Conservation (phyloP, 2,888 invertebrate genomes). For the Nomada lathburiana region DNA sequence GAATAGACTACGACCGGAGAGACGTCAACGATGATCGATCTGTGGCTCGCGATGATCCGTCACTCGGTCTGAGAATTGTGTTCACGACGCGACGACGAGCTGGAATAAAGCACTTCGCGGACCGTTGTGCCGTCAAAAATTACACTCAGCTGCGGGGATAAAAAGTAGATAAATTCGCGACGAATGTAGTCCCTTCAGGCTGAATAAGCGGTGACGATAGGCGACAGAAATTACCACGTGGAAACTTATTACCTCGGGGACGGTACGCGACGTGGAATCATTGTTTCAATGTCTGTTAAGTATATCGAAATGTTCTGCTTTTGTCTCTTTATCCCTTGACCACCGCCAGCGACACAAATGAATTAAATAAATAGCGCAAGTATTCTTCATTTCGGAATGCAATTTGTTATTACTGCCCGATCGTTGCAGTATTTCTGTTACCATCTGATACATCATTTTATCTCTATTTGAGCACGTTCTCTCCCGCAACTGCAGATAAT, state of each 20-base stretch:
- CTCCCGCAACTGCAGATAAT: too few species aligned
- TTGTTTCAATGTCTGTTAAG: slow-evolving; percentile 37
- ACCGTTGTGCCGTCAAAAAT: slow-evolving; percentile 5
- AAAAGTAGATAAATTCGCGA: slow-evolving; percentile 30
- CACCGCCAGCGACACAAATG: too few species aligned
- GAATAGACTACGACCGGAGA: slow-evolving; percentile 10
- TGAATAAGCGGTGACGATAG: too few species aligned
- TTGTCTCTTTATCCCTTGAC: background rate
- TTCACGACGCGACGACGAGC: slow-evolving; percentile 15
- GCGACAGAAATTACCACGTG: slow-evolving; percentile 29
- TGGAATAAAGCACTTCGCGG: slow-evolving; percentile 18
- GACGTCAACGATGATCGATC: slow-evolving; percentile 40
- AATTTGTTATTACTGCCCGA: too few species aligned
- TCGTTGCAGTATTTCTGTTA: too few species aligned
- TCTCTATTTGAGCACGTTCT: too few species aligned
- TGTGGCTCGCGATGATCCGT: slow-evolving; percentile 3
- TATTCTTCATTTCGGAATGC: too few species aligned
- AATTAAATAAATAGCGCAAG: too few species aligned
- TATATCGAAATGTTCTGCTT: slow-evolving; percentile 30
- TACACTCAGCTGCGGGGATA: slow-evolving; percentile 6
- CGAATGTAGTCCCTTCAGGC: slow-evolving; percentile 7
- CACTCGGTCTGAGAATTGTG: slow-evolving; percentile 1
- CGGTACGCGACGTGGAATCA: background rate
- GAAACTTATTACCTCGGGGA: slow-evolving; percentile 12
- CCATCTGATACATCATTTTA: too few species aligned